Evolutionary conservation across 1,140 invertebrate genomes (phyloP).

Genomic region (Leptopilina boulardi): DNA sequence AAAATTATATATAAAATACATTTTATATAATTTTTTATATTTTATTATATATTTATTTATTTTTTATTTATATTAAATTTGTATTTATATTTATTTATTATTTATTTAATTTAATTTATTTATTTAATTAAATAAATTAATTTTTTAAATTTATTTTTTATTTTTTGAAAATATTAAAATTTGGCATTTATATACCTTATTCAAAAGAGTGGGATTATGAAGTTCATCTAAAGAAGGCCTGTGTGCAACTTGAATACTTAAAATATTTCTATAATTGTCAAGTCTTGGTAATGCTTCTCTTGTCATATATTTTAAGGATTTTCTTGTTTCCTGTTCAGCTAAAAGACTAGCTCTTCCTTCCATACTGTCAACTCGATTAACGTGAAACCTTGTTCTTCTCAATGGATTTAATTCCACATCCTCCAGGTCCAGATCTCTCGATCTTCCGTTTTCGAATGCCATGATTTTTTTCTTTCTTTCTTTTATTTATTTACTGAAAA

Average conservation of each 20-base stretch:
- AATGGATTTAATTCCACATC: conserved; percentile 68
- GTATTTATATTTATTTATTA: too few species aligned
- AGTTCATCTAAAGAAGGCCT: conserved; percentile 94
- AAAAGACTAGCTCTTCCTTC: conserved; percentile 72
- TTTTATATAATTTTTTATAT: too few species aligned
- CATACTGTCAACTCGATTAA: conserved; percentile 78
- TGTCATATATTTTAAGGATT: conserved; percentile 86
- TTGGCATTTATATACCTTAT: conserved; percentile 82
- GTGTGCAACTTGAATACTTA: conserved; percentile 92
- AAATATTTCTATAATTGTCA: conserved; percentile 96
- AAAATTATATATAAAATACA: too few species aligned
- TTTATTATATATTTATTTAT: too few species aligned
- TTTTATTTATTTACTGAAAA: conserved; percentile 20
- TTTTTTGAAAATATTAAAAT: too few species aligned
- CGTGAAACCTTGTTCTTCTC: conserved; percentile 77
- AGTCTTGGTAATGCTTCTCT: conserved; percentile 92
- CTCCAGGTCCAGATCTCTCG: conserved; percentile 61
- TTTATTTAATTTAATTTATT: too few species aligned
- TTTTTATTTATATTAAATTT: too few species aligned
- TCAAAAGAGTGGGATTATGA: conserved; percentile 88
- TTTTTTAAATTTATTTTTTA: too few species aligned
- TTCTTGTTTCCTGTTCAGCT: conserved; percentile 71
- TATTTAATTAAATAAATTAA: too few species aligned
- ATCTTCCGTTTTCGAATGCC: conserved; percentile 69
- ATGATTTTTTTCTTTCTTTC: conserved; percentile 57